Evolutionary conservation across 2,888 invertebrate genomes (phyloP).

Genomic region (Myopa testacea): DNA sequence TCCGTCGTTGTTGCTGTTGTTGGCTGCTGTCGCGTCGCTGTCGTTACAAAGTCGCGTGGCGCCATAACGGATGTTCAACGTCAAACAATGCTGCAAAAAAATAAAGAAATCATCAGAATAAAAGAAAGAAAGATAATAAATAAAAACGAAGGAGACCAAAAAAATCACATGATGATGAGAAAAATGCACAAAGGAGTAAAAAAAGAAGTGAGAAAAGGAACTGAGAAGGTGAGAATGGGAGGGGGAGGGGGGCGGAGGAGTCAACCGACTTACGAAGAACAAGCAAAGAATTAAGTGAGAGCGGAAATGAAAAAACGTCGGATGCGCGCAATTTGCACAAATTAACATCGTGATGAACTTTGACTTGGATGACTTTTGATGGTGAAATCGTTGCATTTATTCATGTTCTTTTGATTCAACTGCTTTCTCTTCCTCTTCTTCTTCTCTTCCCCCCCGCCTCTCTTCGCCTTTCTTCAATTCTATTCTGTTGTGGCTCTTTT

Average conservation of each 20-base stretch:
- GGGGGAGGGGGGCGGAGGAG: background rate
- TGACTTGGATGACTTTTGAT: slow-evolving; percentile 5
- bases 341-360: slow-evolving; percentile 31
- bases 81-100: background rate
- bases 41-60: background rate
- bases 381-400: background rate
- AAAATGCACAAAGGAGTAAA: background rate
- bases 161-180: background rate
- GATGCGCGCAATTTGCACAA: slow-evolving; percentile 27
- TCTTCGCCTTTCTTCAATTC: background rate
- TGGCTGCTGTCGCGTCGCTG: background rate
- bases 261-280: background rate
- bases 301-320: slow-evolving; percentile 23
- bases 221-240: background rate
- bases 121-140: background rate
- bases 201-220: background rate
- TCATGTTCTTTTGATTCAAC: background rate
- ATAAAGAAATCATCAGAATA: background rate
- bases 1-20: background rate
- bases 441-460: background rate
- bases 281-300: background rate
- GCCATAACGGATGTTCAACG: background rate
- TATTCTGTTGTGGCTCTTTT: background rate
- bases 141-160: background rate
- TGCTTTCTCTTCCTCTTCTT: background rate